Percentiles rank a stretch among this genome's conserved stretches.
Conservation (phyloP, 2,888 invertebrate species). For the Therioaphis trifolii region DNA sequence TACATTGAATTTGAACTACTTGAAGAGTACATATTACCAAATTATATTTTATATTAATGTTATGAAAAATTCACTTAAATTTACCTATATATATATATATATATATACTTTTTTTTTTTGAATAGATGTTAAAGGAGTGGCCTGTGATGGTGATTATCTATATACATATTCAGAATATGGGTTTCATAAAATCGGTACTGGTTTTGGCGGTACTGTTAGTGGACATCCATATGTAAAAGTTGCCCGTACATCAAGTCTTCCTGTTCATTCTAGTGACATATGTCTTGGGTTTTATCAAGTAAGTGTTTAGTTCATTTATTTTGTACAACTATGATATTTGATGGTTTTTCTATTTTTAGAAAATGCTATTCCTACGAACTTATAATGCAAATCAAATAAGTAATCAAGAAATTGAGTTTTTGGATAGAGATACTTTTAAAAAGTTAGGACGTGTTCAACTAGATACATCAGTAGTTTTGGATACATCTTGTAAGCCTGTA, state of each 20-base stretch:
- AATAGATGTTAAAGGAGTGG: conserved; percentile 74
- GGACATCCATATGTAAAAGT: conserved; percentile 89
- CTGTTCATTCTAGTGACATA: conserved; percentile 68
- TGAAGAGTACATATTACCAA: conserved; percentile 34
- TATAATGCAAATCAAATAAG: conserved; percentile 13
- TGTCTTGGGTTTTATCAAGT: conserved; percentile 60
- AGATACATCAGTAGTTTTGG: conserved; percentile 26
- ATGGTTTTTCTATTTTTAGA: conserved; percentile 53
- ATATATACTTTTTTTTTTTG: too few species aligned
- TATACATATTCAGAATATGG: conserved; percentile 88
- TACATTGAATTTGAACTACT: conserved; percentile 71
- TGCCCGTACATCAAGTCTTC: conserved; percentile 73
- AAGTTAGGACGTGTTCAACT: conserved; percentile 52
- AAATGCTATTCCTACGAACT: conserved; percentile 44
- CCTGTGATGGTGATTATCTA: conserved; percentile 90
- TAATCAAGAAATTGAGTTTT: conserved; percentile 59
- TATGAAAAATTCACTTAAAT: conserved; percentile 67
- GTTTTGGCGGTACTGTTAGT: conserved; percentile 90
- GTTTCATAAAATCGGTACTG: conserved; percentile 92
- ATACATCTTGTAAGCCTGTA: conserved; percentile 51
- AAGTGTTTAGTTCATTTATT: not conserved
- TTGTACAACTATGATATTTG: not conserved
- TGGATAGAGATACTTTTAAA: conserved; percentile 57
- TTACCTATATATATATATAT: conserved; percentile 75
- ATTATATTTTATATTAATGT: not conserved